A percentile compares a stretch with the other conserved stretches of the same genome.
Evolutionary conservation across 2,888 invertebrate genomes (phyloP).

Genomic region (Hypomecis punctinalis): DNA sequence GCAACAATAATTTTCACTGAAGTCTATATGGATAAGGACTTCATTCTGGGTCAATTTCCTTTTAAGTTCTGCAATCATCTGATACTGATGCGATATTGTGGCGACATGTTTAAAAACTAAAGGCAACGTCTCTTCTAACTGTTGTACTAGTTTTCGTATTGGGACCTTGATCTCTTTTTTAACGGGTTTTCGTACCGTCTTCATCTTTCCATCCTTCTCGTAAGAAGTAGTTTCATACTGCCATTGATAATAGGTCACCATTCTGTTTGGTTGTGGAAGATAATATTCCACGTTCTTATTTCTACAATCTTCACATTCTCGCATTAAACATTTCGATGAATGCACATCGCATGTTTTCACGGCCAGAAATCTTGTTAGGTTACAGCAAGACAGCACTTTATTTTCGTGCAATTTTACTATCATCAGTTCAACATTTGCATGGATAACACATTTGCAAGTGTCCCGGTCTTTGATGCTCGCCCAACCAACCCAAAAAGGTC

Average conservation of each 20-base stretch:
- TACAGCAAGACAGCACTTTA: constrained; percentile 31
- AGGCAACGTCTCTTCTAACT: background rate
- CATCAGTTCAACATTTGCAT: constrained; percentile 35
- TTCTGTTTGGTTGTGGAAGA: constrained; percentile 34
- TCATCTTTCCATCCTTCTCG: constrained; percentile 30
- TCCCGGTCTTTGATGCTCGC: constrained; percentile 34
- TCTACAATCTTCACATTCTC: constrained; percentile 33
- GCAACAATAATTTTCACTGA: constrained; percentile 28
- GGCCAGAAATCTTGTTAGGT: constrained; percentile 27
- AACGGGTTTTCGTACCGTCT: constrained; percentile 42
- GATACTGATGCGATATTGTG: constrained; percentile 36
- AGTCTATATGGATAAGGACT: constrained; percentile 27
- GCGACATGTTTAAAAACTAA: constrained; percentile 36
- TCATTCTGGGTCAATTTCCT: constrained; percentile 23
- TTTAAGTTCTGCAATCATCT: constrained; percentile 34
- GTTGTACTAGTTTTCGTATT: background rate
- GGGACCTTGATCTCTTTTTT: constrained; percentile 34
- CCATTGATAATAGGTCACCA: constrained; percentile 38
- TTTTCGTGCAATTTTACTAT: constrained; percentile 33
- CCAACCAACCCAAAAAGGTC: constrained; percentile 41
- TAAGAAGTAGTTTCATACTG: constrained; percentile 39
- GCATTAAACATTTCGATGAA: constrained; percentile 36
- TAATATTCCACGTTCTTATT: constrained; percentile 33
- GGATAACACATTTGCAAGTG: constrained; percentile 37
- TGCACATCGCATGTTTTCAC: constrained; percentile 36